Percentiles rank a stretch among this genome's conserved stretches.
phyloP scores from a whole-genome alignment of 2,113 vertebrate genomes.

The Emydocephalus ijimae region DNA sequence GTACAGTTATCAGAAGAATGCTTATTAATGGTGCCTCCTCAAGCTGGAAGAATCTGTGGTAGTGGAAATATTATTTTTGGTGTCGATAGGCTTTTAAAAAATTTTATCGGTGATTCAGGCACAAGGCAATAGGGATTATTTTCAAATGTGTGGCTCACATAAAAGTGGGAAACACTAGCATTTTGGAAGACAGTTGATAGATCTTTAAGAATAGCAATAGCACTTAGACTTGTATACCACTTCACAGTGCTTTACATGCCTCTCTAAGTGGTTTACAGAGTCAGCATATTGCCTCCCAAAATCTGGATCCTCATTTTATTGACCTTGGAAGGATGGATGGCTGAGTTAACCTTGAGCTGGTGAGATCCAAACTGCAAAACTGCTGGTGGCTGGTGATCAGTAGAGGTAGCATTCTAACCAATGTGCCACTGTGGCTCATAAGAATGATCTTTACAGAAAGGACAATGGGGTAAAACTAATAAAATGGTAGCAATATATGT shows the following conservation, averaged over 20 bases:
- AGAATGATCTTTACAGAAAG: background rate
- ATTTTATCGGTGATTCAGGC: background rate
- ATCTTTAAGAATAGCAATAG: background rate
- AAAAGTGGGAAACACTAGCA: background rate
- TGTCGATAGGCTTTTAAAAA: background rate
- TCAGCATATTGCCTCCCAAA: too few relatives aligned
- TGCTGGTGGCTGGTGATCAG: too few relatives aligned
- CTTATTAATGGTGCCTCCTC: background rate
- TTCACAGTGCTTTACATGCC: too few relatives aligned
- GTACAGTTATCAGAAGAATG: background rate
- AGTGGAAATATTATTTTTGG: background rate
- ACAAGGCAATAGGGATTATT: background rate
- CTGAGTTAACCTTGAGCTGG: too few relatives aligned
- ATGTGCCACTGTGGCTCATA: too few relatives aligned
- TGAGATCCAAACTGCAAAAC: too few relatives aligned
- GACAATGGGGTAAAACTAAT: background rate
- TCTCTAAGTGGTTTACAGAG: too few relatives aligned
- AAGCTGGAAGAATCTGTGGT: background rate
- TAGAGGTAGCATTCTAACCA: too few relatives aligned
- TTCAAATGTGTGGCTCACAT: background rate
- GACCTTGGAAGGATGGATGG: too few relatives aligned
- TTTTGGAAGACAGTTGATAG: background rate
- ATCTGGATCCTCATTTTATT: too few relatives aligned
- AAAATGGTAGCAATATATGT: background rate
- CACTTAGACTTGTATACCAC: too few relatives aligned